Evolutionary conservation across 2,113 vertebrate genomes (phyloP), one percentile per base, ranked within the genome.

Genomic region (Triplophysa rosa): DNA sequence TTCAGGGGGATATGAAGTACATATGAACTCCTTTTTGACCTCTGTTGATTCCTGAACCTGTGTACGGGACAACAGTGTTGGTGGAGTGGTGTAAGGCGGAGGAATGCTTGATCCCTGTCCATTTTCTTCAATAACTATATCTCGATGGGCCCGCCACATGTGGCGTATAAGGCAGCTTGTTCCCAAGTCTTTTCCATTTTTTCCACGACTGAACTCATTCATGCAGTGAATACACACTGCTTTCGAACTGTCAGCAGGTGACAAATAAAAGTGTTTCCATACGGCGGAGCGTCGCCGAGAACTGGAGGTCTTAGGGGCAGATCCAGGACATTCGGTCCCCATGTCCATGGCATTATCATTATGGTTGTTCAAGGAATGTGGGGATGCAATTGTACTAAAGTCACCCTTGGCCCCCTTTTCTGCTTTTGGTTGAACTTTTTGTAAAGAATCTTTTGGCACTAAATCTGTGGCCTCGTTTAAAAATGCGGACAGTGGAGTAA

Each of bases 181-280:
- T 80, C 96, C 97, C 45, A 99, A 87, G 85, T 98, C 97, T 91
- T 98, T 98, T 1, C 97, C 97, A 26, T 99, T 98, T 92, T 98
- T 99, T 1, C 97, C 97, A 23, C 96, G 87, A 85, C 97, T 98
- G 88, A 99, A 99, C 88, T 97, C 97, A 78, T 98, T 98, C 96
- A 96, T 97, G 87, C 97, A 99, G 81, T 98, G 97, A 83, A 98
- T 92, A 23, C 97, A 99, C n/a, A 99, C 97, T 2, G 96, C 97
- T 93, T 99, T 99, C 82, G 97, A 98, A 87, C 90, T 98, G 88
- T 99, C 97, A 24, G 92, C 86, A 26, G 97, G 97, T 0, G 97
- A 99, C 85, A 99, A 91, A 89, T 98, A 98, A 83, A 99, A 99
- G 86, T 99, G 97, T 88, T 98, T 98, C 97, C 97, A 98, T 37